phyloP scores from a whole-genome alignment of 2,113 vertebrate species.

The Cacatua alba region DNA sequence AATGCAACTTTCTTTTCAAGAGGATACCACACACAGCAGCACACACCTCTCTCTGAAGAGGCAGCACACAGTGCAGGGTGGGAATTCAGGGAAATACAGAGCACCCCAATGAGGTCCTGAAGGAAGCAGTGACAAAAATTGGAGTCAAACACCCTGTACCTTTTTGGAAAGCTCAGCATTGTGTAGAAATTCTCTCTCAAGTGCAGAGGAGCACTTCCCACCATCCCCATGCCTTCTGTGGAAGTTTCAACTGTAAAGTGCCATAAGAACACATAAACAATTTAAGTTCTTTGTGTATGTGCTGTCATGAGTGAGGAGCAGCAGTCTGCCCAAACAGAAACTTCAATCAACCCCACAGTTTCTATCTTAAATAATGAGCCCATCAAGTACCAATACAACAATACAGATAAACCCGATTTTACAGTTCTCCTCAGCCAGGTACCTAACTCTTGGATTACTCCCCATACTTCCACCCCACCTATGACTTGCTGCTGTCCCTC shows the following conservation, averaged over 20 bases:
- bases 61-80: neutral
- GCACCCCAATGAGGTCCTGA: neutral
- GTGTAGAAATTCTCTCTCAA: neutral
- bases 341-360: neutral
- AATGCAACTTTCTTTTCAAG: neutral
- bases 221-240: neutral
- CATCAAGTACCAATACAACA: neutral
- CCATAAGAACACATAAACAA: neutral
- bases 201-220: neutral
- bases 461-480: neutral
- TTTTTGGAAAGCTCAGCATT: neutral
- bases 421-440: neutral
- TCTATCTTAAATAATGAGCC: neutral
- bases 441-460: neutral
- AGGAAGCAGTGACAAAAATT: neutral
- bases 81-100: neutral
- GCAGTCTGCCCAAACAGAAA: neutral
- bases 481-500: neutral
- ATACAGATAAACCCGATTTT: neutral
- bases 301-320: neutral
- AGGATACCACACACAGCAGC: neutral
- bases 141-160: rapidly evolving
- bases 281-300: neutral
- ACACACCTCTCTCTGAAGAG: neutral
- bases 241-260: neutral